These are phyloP conservation scores for Mongoloraphidia duomilia DNA, from an alignment of 2,888 invertebrate genomes.

Conservation along the genomic window DNA sequence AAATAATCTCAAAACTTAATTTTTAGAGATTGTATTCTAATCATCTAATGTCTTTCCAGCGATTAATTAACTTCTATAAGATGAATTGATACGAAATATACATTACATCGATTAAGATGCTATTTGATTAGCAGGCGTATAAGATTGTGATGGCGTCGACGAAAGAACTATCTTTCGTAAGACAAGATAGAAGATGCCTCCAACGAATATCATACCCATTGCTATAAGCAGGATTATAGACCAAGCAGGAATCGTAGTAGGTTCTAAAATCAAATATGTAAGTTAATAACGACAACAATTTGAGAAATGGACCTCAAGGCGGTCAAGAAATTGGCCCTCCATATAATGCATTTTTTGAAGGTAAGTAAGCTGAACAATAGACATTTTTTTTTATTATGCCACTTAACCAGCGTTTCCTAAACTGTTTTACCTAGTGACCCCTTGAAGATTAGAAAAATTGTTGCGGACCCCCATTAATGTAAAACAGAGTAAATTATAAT, in stretches of 20 bases:
- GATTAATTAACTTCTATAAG: neutral
- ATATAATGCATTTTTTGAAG: neutral
- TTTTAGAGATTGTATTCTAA: too few relatives aligned
- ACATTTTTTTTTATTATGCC: too few relatives aligned
- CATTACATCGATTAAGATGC: slow-evolving; percentile 4
- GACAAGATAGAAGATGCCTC: slow-evolving; percentile 49
- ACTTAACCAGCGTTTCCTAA: too few relatives aligned
- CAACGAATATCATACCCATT: slow-evolving; percentile 51
- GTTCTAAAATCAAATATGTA: slow-evolving; percentile 33
- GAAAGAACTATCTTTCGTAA: slow-evolving; percentile 55
- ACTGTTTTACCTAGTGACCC: too few relatives aligned
- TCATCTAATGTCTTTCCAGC: too few relatives aligned
- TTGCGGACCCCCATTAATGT: too few relatives aligned
- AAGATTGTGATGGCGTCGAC: slow-evolving; percentile 32
- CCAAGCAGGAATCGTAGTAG: slow-evolving; percentile 64
- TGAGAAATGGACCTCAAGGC: too few relatives aligned
- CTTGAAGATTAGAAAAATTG: too few relatives aligned
- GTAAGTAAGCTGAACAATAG: too few relatives aligned
- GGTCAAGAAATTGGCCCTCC: too few relatives aligned
- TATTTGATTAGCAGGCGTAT: slow-evolving; percentile 14
- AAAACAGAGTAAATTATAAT: too few relatives aligned
- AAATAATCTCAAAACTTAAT: too few relatives aligned
- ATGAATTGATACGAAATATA: neutral
- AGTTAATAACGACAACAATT: neutral
- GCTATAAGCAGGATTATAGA: slow-evolving; percentile 55